Evolutionary conservation across 2,113 vertebrate genomes (phyloP), one percentile per base, ranked within the genome.

Genomic region (Pterocles gutturalis): DNA sequence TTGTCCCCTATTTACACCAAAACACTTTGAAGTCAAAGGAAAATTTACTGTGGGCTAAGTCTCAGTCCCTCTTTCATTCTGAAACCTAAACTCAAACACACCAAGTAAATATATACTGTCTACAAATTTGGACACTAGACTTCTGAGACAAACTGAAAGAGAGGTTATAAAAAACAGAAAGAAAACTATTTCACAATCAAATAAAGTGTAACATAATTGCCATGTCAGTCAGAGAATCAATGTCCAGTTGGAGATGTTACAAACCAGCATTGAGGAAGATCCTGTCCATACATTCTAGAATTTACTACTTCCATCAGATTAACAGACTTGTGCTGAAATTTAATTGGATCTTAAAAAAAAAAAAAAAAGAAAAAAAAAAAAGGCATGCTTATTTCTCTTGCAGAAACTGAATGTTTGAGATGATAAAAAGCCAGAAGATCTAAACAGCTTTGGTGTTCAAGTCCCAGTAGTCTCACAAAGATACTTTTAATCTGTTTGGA

Each of bases 271-370:
- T 84, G 87, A 62, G 48, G 41, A 89, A 94, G 69, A 92, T 91
- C 46, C 72, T 73, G 49, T 43, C 94, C 92, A 89, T 87, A 95
- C 92, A 93, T 80, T 97, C 75, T 87, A 36, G 87, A 96, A 97
- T 96, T 97, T 95, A 96, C 66, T 89, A 87, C 62, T 89, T 93
- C 93, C 80, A 93, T 51, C 93, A 97, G 96, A 98, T 97, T 93
- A 98, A 96, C 83, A 97, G 89, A 96, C 97, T 79, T 96, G 53
- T 88, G 73, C 81, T 87, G 83, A 85, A 97, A 90, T 85, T 76
- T 73, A 83, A 83, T 76, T 69, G 77, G 51, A 83, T 58, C 31
- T 87, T 69, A 10, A 38, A 73, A 76, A 94, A 49, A 31, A 36
- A 33, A 6, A 25, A 31, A 91, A 77, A n/a, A 58, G 18, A 13